Evolutionary conservation across 2,888 invertebrate genomes (phyloP), one percentile per base, ranked within the genome.

Genomic region (Mythimna ferrago): DNA sequence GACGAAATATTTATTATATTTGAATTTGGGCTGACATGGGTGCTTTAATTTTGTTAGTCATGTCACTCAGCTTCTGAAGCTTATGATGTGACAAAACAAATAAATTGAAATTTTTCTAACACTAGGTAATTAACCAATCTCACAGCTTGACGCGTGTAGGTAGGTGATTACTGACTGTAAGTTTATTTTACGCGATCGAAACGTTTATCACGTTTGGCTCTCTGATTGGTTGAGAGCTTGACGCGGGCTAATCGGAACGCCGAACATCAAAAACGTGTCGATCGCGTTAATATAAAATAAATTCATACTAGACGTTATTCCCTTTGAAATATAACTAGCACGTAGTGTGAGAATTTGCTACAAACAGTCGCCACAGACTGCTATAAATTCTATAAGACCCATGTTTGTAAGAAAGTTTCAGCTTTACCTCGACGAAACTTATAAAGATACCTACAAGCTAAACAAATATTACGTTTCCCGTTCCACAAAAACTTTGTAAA

Each of bases 1-100:
- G n/a, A 57, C n/a, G 64, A 81, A 76, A 69, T 51, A 71, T 63
- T 69, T 66, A 44, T 53, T 70, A 38, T 7, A 32, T 58, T 57
- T 62, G 2, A 62, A 57, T 58, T 38, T 54, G n/a, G 53, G 44
- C 21, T 48, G 9, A 14, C 41, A 38, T 35, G 32, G 16, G 54
- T 41, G n/a, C 9, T 48, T 48, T 41, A 32, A 35, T 35, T 64
- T 57, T 3, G 41, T 41, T 44, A 65, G 6, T 19, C 19, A n/a
- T 41, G 21, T 14, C 21, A 3, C 11, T 0, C 2, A 41, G n/a
- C n/a, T 60, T 19, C 41, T 41, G 41, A 41, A 48, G 16, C 48
- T 48, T 19, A 44, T 0, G 14, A 48, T 14, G 14, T 16, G 44
- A 16, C 6, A 48, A 19, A 48, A 16, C 6, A 19, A 48, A 44